Conservation (phyloP, 2,888 invertebrate species). For the Rambutsinella grinnellia region DNA sequence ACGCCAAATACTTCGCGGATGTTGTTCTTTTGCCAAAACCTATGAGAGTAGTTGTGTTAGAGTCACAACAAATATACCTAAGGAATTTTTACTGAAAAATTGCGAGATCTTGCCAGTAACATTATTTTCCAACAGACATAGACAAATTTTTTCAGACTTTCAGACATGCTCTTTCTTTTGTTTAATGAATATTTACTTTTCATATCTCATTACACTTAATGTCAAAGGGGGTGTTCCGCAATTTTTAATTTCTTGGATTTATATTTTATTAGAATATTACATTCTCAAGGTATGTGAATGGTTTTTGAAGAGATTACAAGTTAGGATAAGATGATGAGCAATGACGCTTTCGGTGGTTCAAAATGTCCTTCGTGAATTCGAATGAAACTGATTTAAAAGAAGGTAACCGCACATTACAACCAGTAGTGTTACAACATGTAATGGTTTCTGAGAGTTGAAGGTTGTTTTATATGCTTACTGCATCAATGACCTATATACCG, state of each 20-base stretch:
- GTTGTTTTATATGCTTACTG: not conserved
- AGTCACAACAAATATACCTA: not conserved
- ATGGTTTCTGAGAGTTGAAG: constrained; percentile 1
- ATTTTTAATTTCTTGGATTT: no score
- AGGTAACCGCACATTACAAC: no score
- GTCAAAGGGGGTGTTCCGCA: not conserved
- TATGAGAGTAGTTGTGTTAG: not conserved
- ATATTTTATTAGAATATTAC: no score
- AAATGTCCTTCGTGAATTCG: no score
- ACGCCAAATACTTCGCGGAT: no score
- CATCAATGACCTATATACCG: constrained; percentile 2
- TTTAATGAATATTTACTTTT: not conserved
- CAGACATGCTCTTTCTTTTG: not conserved
- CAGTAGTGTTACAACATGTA: no score
- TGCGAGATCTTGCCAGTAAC: not conserved
- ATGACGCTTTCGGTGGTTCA: no score
- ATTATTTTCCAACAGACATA: not conserved
- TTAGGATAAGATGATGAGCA: no score
- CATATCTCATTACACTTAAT: not conserved
- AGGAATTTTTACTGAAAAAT: not conserved
- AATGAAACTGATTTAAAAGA: no score
- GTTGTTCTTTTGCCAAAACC: not conserved
- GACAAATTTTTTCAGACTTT: not conserved
- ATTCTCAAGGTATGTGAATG: no score
- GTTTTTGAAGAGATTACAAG: no score